Evolutionary conservation across 2,888 invertebrate species (phyloP).

Genomic region (Ethmia dodecea): DNA sequence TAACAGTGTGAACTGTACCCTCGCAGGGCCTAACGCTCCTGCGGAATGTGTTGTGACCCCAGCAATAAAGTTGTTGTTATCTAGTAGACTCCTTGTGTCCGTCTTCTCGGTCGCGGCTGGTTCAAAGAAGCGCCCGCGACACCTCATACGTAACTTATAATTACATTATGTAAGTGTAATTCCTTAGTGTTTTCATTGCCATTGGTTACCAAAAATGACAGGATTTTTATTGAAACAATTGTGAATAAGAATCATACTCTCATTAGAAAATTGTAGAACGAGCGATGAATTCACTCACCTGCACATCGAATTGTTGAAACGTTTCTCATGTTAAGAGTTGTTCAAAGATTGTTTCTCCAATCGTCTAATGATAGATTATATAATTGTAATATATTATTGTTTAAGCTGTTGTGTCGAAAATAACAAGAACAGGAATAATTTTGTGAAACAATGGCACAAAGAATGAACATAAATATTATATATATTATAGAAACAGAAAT

Average conservation of each 20-base stretch:
- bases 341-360: conserved; percentile 62
- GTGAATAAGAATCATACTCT: conserved; percentile 63
- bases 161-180: conserved; percentile 57
- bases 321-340: conserved; percentile 60
- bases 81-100: conserved; percentile 43
- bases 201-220: conserved; percentile 78
- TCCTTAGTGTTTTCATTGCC: conserved; percentile 68
- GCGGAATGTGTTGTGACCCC: conserved; percentile 50
- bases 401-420: conserved; percentile 76
- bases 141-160: conserved; percentile 68
- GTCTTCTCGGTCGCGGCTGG: conserved; percentile 45
- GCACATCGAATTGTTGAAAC: conserved; percentile 74
- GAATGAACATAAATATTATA: conserved; percentile 76
- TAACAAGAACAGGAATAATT: conserved; percentile 77
- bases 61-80: conserved; percentile 65
- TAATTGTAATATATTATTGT: conserved; percentile 75
- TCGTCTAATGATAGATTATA: conserved; percentile 68
- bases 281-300: conserved; percentile 55
- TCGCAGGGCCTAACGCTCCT: conserved; percentile 14
- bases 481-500: conserved; percentile 77
- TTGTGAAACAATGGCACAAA: conserved; percentile 78
- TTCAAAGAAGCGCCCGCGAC: conserved; percentile 56
- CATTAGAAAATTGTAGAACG: conserved; percentile 58
- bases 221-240: conserved; percentile 70
- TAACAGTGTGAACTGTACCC: conserved; percentile 11